These are phyloP conservation scores for Halesus radiatus DNA, from an alignment of 1,140 invertebrate genomes.

Conservation along the genomic window DNA sequence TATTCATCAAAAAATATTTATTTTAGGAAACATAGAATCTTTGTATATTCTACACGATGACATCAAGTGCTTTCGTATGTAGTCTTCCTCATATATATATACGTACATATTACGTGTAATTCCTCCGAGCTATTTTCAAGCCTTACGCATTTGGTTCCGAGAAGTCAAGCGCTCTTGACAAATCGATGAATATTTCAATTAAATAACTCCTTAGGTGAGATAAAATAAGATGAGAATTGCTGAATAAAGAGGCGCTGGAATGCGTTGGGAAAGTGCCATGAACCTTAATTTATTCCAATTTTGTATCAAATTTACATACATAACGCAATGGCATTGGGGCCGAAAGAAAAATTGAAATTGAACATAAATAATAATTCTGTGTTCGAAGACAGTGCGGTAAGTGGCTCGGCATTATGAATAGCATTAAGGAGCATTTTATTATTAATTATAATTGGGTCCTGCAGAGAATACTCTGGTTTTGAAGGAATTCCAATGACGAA, in stretches of 20 bases:
- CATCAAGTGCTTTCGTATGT: too few species aligned
- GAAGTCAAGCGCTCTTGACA: constrained; percentile 23
- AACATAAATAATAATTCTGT: constrained; percentile 1
- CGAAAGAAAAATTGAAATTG: constrained; percentile 8
- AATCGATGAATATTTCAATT: constrained; percentile 38
- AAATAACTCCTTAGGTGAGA: constrained; percentile 14
- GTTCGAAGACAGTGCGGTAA: too few species aligned
- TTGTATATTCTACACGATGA: too few species aligned
- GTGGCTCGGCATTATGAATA: too few species aligned
- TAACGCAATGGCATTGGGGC: background rate
- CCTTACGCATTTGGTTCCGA: background rate
- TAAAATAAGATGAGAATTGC: constrained; percentile 14
- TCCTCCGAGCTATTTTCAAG: background rate
- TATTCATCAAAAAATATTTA: too few species aligned
- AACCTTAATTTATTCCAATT: constrained; percentile 21
- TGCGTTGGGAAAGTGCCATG: constrained; percentile 32
- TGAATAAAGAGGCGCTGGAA: constrained; percentile 26
- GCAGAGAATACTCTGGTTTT: too few species aligned
- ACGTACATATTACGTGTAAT: background rate
- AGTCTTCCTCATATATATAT: too few species aligned
- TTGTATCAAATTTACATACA: constrained; percentile 25
- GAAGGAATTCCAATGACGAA: background rate
- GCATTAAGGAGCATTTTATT: too few species aligned
- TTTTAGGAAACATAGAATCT: too few species aligned
- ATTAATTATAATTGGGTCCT: too few species aligned